Conservation (phyloP, 2,888 invertebrate species). For the Apantesis nais region DNA sequence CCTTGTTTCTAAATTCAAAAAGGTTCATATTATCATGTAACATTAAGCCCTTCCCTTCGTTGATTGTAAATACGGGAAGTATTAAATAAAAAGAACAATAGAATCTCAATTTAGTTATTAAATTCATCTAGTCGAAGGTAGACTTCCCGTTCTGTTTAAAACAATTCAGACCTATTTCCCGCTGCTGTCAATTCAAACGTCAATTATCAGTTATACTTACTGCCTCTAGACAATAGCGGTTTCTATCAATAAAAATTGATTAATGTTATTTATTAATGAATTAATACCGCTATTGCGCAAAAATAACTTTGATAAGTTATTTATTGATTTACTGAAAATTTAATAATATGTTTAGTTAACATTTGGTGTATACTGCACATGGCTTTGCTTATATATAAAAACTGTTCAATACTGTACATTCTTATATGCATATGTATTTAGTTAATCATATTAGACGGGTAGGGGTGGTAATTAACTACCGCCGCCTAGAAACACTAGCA, state of each 20-base stretch:
- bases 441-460: too few relatives aligned
- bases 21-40: not conserved
- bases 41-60: too few relatives aligned
- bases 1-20: not conserved
- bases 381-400: not conserved
- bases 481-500: too few relatives aligned
- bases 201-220: not conserved
- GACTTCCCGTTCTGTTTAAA: not conserved
- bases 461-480: too few relatives aligned
- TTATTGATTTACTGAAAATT: not conserved
- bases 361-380: not conserved
- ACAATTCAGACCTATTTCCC: not conserved
- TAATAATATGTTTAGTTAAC: too few relatives aligned
- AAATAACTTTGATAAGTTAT: not conserved
- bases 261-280: not conserved
- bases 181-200: slow-evolving; percentile 3
- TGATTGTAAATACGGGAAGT: not conserved
- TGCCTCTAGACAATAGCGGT: not conserved
- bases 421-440: too few relatives aligned
- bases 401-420: not conserved
- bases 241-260: not conserved
- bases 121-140: not conserved
- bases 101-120: not conserved
- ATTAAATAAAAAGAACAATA: not conserved
- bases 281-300: not conserved